Percentiles rank a stretch among this genome's conserved stretches.
phyloP scores from a whole-genome alignment of 2,797 vertebrate species.

The Hozukius guyotensis region DNA sequence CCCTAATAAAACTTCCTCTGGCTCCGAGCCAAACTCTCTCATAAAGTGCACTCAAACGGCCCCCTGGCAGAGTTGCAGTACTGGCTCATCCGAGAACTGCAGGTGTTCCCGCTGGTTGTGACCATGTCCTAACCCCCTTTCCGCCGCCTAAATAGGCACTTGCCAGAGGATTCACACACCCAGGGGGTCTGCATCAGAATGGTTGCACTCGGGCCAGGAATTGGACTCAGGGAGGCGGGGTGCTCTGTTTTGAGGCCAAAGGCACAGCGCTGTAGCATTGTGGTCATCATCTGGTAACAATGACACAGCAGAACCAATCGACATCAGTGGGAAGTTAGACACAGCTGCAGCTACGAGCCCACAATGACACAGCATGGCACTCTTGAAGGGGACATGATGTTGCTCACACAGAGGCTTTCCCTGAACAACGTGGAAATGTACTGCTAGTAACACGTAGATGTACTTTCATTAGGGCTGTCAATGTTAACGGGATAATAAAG shows the following conservation, averaged over 20 bases:
- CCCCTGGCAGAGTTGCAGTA: slow-evolving; percentile 53
- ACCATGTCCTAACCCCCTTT: slow-evolving; percentile 61
- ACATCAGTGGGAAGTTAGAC: slow-evolving; percentile 60
- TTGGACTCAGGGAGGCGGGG: slow-evolving; percentile 42
- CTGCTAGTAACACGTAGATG: background rate
- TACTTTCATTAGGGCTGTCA: background rate
- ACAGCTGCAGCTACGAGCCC: slow-evolving; percentile 67
- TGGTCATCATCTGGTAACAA: slow-evolving; percentile 73
- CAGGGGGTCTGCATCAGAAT: slow-evolving; percentile 70
- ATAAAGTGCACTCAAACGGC: slow-evolving; percentile 66
- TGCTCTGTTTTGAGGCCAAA: slow-evolving; percentile 62
- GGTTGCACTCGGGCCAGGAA: slow-evolving; percentile 61
- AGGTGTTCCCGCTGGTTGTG: slow-evolving; percentile 69
- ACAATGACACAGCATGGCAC: slow-evolving; percentile 79
- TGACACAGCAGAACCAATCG: slow-evolving; percentile 77
- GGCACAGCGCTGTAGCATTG: slow-evolving; percentile 64
- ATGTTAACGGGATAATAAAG: background rate
- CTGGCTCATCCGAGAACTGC: slow-evolving; percentile 60
- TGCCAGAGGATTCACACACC: slow-evolving; percentile 70
- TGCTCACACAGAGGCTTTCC: slow-evolving; percentile 34
- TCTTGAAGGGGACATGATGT: slow-evolving; percentile 46
- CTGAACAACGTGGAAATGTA: background rate
- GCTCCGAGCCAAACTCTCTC: slow-evolving; percentile 42
- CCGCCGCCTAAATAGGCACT: slow-evolving; percentile 54
- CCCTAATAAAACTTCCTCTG: slow-evolving; percentile 63